Conservation (phyloP, 2,113 vertebrate species). For the Mus musculus region GRCm39 chr8:109473501-109474000, state of each 20-base stretch:
- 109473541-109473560: neutral
- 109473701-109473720: neutral
- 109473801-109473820: neutral
- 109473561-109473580: neutral
- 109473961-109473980: neutral
- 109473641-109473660: neutral
- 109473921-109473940: neutral
- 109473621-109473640: neutral
- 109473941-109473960: neutral
- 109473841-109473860: neutral
- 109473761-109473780: too few relatives aligned
- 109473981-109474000: neutral
- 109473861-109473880: neutral
- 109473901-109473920: neutral
- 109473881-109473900: neutral
- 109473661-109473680: neutral
- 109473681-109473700: rapidly evolving
- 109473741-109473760: rapidly evolving
- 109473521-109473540: neutral
- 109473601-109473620: neutral
- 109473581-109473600: neutral
- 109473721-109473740: neutral
- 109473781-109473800: neutral
- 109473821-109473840: neutral
- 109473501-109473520: neutral